Conservation (phyloP, 2,113 vertebrate species). For the Trichechus manatus region DNA sequence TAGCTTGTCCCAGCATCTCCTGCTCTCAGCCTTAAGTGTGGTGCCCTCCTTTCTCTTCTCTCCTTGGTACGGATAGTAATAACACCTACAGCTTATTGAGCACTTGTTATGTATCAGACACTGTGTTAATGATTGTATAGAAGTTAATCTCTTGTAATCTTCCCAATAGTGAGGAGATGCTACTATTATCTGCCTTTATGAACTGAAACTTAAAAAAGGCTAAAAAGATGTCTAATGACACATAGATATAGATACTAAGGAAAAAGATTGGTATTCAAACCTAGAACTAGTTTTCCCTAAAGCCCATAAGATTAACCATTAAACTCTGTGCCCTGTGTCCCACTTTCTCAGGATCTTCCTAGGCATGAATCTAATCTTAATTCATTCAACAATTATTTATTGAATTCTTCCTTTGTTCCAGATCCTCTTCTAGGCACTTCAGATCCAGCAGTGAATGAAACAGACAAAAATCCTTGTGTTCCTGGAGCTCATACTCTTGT, state of each 20-base stretch:
- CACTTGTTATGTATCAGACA: background rate
- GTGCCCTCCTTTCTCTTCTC: fast-evolving
- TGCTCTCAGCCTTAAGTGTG: background rate
- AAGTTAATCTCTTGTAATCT: background rate
- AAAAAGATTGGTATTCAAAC: background rate
- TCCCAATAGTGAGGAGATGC: background rate
- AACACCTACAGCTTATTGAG: background rate
- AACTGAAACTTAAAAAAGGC: background rate
- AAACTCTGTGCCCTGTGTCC: background rate
- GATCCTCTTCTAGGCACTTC: background rate
- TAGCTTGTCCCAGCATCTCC: background rate
- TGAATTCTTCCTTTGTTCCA: background rate
- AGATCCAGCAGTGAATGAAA: background rate
- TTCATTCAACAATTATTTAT: background rate
- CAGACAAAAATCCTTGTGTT: background rate
- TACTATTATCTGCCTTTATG: background rate
- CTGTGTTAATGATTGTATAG: background rate
- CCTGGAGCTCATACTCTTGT: background rate
- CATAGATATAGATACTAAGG: background rate
- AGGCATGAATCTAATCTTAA: background rate
- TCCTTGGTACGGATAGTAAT: background rate
- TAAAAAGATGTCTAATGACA: background rate
- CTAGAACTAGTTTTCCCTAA: background rate
- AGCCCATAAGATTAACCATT: background rate
- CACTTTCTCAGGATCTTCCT: background rate